A percentile compares a stretch with the other conserved stretches of the same genome.
These are phyloP conservation scores for Eolophus roseicapilla DNA, from an alignment of 2,113 vertebrate species.

Conservation along the genomic window DNA sequence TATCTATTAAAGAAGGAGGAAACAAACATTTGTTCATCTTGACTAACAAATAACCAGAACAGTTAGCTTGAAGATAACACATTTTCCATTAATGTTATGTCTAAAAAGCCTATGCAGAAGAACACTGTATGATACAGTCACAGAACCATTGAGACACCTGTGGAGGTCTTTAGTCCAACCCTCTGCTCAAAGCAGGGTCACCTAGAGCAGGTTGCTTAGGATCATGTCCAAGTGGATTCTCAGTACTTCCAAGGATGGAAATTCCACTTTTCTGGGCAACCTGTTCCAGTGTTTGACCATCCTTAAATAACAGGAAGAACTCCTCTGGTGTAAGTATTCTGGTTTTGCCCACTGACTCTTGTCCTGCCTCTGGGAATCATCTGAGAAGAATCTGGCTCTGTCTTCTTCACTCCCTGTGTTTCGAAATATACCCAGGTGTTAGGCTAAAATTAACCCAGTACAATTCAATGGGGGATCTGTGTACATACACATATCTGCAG, in stretches of 20 bases:
- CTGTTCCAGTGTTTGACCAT: background rate
- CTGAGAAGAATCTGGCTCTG: background rate
- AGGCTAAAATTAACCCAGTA: background rate
- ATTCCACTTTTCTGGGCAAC: background rate
- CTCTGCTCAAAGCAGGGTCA: background rate
- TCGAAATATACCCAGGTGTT: background rate
- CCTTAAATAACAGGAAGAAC: background rate
- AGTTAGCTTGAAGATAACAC: background rate
- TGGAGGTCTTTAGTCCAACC: background rate
- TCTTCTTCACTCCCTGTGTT: background rate
- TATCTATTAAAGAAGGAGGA: conserved; percentile 46
- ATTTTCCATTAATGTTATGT: background rate
- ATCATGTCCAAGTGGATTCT: background rate
- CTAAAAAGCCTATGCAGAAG: background rate
- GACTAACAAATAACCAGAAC: background rate
- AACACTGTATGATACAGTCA: background rate
- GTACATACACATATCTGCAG: background rate
- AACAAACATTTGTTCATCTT: background rate
- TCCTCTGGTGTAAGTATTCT: background rate
- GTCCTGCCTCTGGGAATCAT: background rate
- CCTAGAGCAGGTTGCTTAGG: background rate
- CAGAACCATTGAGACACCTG: background rate
- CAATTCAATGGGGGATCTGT: background rate
- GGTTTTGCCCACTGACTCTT: background rate
- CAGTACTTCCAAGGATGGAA: background rate